Conservation (phyloP, 2,113 vertebrate species). For the Cyphomyrus discorhynchus region DNA sequence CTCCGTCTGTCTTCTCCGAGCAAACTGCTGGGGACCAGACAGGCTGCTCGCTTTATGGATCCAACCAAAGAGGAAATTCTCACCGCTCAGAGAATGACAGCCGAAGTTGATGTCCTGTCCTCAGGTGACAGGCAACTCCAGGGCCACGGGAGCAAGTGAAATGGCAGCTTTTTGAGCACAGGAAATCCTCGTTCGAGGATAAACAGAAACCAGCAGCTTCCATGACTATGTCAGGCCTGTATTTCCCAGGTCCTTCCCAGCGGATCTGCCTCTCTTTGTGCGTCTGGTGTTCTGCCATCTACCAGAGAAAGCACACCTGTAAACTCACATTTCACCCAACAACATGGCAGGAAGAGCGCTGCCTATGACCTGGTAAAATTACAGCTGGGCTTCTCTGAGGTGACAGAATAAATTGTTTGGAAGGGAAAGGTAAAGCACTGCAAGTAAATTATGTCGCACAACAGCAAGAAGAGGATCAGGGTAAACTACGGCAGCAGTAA, state of each 20-base stretch:
- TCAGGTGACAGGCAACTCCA: background rate
- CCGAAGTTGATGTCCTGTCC: background rate
- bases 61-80: background rate
- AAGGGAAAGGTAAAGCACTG: background rate
- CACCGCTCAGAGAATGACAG: background rate
- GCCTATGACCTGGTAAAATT: background rate
- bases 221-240: background rate
- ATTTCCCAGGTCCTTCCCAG: background rate
- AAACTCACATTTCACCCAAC: background rate
- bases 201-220: background rate
- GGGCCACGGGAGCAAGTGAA: background rate
- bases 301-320: background rate
- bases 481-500: background rate
- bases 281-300: background rate
- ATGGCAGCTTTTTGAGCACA: background rate
- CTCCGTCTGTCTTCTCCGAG: background rate
- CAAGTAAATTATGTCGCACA: background rate
- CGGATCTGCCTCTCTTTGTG: background rate
- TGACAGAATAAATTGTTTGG: background rate
- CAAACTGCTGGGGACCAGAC: background rate
- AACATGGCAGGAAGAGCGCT: background rate
- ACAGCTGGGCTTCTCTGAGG: background rate
- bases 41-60: background rate
- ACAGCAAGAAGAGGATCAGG: background rate
- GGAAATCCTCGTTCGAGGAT: background rate